Evolutionary conservation across 2,888 invertebrate species (phyloP), one percentile per base, ranked within the genome.

Genomic region (Watsonalla cultraria): DNA sequence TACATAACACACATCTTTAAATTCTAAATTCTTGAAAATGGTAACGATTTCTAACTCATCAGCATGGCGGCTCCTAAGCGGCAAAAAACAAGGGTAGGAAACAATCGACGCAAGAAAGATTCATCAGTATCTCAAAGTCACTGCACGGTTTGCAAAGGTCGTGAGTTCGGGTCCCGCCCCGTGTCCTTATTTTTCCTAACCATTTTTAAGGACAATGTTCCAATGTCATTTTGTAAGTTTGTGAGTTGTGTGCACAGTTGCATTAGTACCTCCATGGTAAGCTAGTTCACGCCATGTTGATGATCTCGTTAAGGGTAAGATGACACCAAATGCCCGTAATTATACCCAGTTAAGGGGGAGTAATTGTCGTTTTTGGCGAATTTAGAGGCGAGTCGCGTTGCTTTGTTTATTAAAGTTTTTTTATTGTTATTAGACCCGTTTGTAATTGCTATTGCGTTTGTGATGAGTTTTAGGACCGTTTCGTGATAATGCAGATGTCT

Each of bases 281-380:
- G 54, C 14, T 45, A 54, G 60, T 64, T 54, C 61, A 54, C 64
- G 54, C 68, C 64, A 71, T 76, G 77, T 78, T 82, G 82, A 82
- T 76, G 82, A 75, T 80, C 84, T 81, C 82, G 82, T 88, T 88
- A 88, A 81, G 79, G 81, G 84, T 78, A 84, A 87, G 86, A 87
- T 83, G 86, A 89, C 85, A 86, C 86, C 78, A 68, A 89, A 88
- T 84, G 83, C 80, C 85, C 80, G 83, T 85, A 86, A 88, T 88
- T 89, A 87, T 78, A 74, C 66, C 82, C 84, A 80, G 76, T 84
- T 84, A 82, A 79, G 76, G 81, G 78, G 78, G 75, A 74, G 73
- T 82, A 80, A 83, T 80, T 76, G 78, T 59, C 66, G 80, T 80
- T 82, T 81, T 82, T 72, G 79, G 72, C 76, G 74, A 83, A 85